These are phyloP conservation scores for Ricordea florida DNA, from an alignment of 92 coral and sea anemone genomes.

Conservation along the genomic window DNA sequence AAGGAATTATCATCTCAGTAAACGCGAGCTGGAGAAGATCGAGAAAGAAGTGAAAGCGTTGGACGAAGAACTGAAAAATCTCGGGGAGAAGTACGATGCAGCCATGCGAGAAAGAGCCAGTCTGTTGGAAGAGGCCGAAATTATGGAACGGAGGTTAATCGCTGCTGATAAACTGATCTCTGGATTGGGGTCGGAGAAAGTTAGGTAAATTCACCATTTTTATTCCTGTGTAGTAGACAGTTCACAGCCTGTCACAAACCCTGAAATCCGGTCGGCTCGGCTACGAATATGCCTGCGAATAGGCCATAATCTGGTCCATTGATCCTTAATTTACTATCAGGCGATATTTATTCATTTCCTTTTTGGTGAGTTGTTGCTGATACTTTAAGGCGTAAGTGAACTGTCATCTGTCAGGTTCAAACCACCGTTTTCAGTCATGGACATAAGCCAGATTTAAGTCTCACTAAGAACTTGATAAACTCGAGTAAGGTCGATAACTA, in stretches of 20 bases:
- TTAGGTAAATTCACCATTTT: slow-evolving; percentile 58
- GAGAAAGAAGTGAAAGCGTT: slow-evolving; percentile 92
- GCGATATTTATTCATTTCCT: no score
- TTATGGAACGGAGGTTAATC: slow-evolving; percentile 95
- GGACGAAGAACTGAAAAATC: slow-evolving; percentile 80
- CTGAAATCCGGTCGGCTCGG: no score
- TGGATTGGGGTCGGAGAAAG: slow-evolving; percentile 97
- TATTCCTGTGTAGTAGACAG: neutral
- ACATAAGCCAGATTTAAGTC: no score
- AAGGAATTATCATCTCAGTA: slow-evolving; percentile 90
- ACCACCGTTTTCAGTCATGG: no score
- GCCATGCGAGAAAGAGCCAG: slow-evolving; percentile 94
- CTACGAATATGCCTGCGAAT: no score
- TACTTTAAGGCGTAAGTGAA: no score
- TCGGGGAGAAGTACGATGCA: slow-evolving; percentile 92
- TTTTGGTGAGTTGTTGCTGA: no score
- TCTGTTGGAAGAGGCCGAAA: slow-evolving; percentile 92
- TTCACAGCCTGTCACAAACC: neutral
- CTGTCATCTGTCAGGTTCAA: no score
- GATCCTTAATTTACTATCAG: no score
- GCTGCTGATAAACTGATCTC: slow-evolving; percentile 99
- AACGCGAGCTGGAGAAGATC: slow-evolving; percentile 95
- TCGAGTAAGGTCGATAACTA: no score
- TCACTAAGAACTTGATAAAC: no score
- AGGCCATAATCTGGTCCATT: no score